Base-by-base conservation (phyloP, 2,888 invertebrate genomes). In the Taenaris catops region DNA sequence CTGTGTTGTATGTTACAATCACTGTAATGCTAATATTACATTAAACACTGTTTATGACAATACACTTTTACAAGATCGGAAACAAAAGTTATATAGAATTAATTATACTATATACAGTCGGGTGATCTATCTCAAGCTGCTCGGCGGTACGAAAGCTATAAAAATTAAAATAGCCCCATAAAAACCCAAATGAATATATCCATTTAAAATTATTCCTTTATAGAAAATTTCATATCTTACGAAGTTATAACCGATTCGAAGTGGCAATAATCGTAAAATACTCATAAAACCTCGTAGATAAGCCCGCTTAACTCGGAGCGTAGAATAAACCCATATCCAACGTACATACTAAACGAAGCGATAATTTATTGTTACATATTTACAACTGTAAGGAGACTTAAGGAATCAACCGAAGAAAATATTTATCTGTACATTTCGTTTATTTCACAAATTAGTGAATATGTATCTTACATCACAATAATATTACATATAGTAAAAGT, bases 261-360 rank as follows among this genome's bases (percentile, higher is more conserved):
- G 64, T 62, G 70, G 79, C 73, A 67, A 83, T 83, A 80, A 80
- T 76, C 80, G 74, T 84, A 81, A 83, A 84, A 80, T 60, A 62
- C 63, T 71, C 75, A 61, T 84, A 83, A 81, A 83, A 64, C 58
- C 55, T 65, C 52, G 58, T 49, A 79, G 81, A 80, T 81, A 80
- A 80, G 78, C 66, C 53, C 53, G 63, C 62, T 63, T 63, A 68
- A 68, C 70, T 67, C 64, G 63, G 55, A 59, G 61, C 63, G 59
- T 52, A 56, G 58, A 63, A 65, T 73, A 67, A 70, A 71, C 66
- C 29, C n/a, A 8, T n/a, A 31, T 23, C 8, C 54, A 56, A 29
- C 8, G 51, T 61, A 28, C 23, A 20, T 26, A 19, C 21, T 51
- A 53, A 59, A 59, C 60, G 63, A 60, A 63, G 53, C 49, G 51